phyloP scores from a whole-genome alignment of 1,140 invertebrate species.

The Acromyrmex heyeri region DNA sequence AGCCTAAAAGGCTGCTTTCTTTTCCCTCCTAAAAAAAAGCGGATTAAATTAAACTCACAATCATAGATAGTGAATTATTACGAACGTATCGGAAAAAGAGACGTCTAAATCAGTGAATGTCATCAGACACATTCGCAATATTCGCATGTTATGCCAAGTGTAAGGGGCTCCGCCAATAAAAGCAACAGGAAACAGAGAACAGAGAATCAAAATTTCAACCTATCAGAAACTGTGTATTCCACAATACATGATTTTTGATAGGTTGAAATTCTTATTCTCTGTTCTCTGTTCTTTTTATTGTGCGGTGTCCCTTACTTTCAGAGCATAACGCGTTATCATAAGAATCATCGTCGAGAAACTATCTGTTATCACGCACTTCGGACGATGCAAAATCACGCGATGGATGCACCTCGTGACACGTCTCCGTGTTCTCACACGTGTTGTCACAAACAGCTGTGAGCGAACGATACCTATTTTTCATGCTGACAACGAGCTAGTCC shows the following conservation, averaged over 20 bases:
- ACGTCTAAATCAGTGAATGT: background rate
- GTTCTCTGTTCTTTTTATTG: too few species aligned
- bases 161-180: too few species aligned
- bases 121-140: too few species aligned
- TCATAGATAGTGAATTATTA: background rate
- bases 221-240: too few species aligned
- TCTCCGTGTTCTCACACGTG: too few species aligned
- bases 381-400: background rate
- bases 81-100: too few species aligned
- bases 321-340: background rate
- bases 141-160: background rate
- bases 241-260: too few species aligned
- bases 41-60: too few species aligned
- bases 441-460: background rate
- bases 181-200: too few species aligned
- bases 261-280: too few species aligned
- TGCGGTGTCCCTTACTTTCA: background rate
- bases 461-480: constrained; percentile 7
- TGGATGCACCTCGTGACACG: background rate
- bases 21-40: too few species aligned
- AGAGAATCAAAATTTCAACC: too few species aligned
- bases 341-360: background rate
- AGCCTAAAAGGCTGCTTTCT: background rate
- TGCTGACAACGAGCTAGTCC: background rate
- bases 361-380: background rate